Evolutionary conservation across 2,888 invertebrate species (phyloP).

Genomic region (Thereva unica): DNA sequence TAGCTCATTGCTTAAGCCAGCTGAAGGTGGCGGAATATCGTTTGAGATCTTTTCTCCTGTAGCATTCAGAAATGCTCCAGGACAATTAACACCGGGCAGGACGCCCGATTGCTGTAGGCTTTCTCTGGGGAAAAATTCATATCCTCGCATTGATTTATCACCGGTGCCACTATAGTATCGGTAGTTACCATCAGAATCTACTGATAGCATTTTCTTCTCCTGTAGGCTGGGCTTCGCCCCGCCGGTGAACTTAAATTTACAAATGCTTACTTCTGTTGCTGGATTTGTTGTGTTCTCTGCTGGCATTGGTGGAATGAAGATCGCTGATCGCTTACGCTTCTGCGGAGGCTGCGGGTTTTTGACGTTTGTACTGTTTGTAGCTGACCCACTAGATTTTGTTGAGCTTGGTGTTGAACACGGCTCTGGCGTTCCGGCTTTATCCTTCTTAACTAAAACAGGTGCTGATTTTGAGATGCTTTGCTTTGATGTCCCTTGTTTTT

Average conservation of each 20-base stretch:
- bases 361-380: conserved; percentile 44
- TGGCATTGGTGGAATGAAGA: conserved; percentile 82
- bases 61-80: conserved; percentile 60
- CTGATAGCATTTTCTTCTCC: conserved; percentile 90
- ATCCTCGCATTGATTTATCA: conserved; percentile 75
- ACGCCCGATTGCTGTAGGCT: conserved; percentile 66
- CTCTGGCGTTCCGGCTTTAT: conserved; percentile 45
- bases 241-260: conserved; percentile 91
- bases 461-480: conserved; percentile 38
- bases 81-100: conserved; percentile 61
- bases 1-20: conserved; percentile 54
- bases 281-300: conserved; percentile 75
- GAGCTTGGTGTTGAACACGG: conserved; percentile 54
- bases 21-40: conserved; percentile 53
- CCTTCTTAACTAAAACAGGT: conserved; percentile 39
- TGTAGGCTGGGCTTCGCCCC: conserved; percentile 86
- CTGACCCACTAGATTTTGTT: conserved; percentile 52
- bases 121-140: conserved; percentile 77
- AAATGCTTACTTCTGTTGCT: conserved; percentile 85
- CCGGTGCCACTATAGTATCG: conserved; percentile 85
- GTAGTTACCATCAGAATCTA: conserved; percentile 87
- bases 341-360: conserved; percentile 58
- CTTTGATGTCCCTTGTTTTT: conserved; percentile 49
- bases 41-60: conserved; percentile 60
- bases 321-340: conserved; percentile 79